Evolutionary conservation across 2,888 invertebrate genomes (phyloP).

Genomic region (Pogonocherus hispidulus): DNA sequence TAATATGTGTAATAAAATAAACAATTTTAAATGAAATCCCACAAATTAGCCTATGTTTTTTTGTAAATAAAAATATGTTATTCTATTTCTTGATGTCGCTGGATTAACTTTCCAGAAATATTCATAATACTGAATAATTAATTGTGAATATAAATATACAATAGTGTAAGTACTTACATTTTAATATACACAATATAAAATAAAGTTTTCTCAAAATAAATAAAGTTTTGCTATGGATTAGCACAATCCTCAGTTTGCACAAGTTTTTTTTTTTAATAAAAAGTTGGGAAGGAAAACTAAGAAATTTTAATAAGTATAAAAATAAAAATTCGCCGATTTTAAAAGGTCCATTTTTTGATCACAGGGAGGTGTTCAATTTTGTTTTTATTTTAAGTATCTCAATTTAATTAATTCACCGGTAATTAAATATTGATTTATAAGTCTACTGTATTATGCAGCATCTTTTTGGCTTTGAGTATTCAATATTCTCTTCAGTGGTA

Average conservation of each 20-base stretch:
- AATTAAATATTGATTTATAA: not conserved
- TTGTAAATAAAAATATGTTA: no score
- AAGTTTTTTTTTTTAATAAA: not conserved
- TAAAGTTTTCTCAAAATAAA: not conserved
- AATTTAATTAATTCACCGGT: not conserved
- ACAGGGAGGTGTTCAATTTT: not conserved
- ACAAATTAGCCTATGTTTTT: no score
- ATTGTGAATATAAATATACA: no score
- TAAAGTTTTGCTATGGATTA: not conserved
- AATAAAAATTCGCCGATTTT: not conserved
- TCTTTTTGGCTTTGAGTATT: slow-evolving; percentile 78
- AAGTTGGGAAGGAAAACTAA: not conserved
- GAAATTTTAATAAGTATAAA: not conserved
- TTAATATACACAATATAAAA: not conserved
- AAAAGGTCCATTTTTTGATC: not conserved
- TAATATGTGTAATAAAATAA: no score
- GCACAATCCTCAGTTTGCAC: not conserved
- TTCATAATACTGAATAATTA: no score
- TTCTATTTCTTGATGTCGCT: no score
- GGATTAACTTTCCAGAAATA: not conserved
- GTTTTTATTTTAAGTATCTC: not conserved
- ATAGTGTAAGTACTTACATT: no score
- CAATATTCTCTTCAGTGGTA: slow-evolving; percentile 83
- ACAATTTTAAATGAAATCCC: no score
- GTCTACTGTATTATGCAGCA: slow-evolving; percentile 82